Evolutionary conservation across 2,888 invertebrate species (phyloP), one percentile per base, ranked within the genome.

Genomic region (Anaspis maculata): DNA sequence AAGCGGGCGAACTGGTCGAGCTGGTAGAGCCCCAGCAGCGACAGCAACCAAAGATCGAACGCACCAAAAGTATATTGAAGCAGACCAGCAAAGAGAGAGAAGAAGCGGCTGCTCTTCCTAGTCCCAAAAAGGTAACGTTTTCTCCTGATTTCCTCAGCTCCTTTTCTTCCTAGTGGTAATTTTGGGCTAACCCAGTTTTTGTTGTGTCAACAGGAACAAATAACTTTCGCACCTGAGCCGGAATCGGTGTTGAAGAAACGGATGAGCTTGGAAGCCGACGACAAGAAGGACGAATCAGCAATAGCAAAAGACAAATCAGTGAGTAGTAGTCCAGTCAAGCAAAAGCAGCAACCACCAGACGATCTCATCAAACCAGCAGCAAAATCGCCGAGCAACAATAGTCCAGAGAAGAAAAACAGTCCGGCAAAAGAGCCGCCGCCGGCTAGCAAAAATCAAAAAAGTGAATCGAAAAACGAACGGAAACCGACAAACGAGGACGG

Each of bases 41-140:
- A 5, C 31, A 34, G 22, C 14, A 14, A 15, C 11, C 13, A 16
- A 59, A 58, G 40, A 42, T 60, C 11, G 63, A 64, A 42, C 46
- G 62, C 34, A 64, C 64, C 4, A 64, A 62, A 40, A 64, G 62
- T 39, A 65, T 65, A 29, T 37, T 64, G 34, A 64, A 63, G 32
- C 63, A 62, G 42, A 56, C 56, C 40, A 61, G 63, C 42, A 65
- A 61, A 45, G 66, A 60, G 39, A 51, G 54, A 24, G 60, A 57
- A 10, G 10, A 42, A 42, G n/a, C 43, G 41, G 5, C 48, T 49
- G 9, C 44, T 23, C 32, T 50, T 26, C 51, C 48, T 2, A 62
- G 63, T 45, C 62, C 64, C 1, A 62, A 61, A 41, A 48, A 53
- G n/a, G n/a, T n/a, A n/a, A n/a, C n/a, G n/a, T n/a, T n/a, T n/a